Conservation (phyloP, 2,888 invertebrate genomes). For the Lochmaea capreae region DNA sequence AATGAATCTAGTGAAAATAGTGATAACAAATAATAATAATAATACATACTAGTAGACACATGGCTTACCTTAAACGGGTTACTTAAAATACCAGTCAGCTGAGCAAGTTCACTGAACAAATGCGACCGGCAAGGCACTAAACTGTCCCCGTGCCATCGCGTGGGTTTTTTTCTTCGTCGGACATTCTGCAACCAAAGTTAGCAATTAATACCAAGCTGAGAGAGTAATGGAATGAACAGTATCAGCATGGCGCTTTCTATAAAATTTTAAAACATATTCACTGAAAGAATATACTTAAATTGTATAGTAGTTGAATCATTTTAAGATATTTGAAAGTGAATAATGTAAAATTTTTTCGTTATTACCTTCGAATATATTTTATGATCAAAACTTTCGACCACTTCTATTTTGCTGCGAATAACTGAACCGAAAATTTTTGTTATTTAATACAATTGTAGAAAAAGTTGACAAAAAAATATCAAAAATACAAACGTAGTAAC, state of each 20-base stretch:
- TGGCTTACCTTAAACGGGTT: slow-evolving; percentile 4
- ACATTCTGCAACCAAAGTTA: slow-evolving; percentile 72
- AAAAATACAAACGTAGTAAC: too few relatives aligned
- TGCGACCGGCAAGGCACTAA: slow-evolving; percentile 18
- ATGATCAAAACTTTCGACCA: too few relatives aligned
- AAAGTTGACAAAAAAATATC: too few relatives aligned
- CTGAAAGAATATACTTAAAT: too few relatives aligned
- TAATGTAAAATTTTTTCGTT: too few relatives aligned
- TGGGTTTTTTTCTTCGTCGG: slow-evolving; percentile 77
- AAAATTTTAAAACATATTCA: slow-evolving; percentile 18
- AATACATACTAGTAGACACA: neutral
- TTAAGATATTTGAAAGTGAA: too few relatives aligned
- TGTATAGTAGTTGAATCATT: too few relatives aligned
- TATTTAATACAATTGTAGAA: too few relatives aligned
- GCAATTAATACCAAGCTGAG: slow-evolving; percentile 47
- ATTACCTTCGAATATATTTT: too few relatives aligned
- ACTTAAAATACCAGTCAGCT: slow-evolving; percentile 9
- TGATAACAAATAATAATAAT: neutral
- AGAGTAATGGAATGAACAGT: slow-evolving; percentile 41
- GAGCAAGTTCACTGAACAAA: slow-evolving; percentile 9
- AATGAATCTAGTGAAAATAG: neutral
- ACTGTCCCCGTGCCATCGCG: slow-evolving; percentile 61
- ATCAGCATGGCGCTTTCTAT: slow-evolving; percentile 37
- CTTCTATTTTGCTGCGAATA: too few relatives aligned
- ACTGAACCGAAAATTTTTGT: too few relatives aligned